These are phyloP conservation scores for Vombatus ursinus DNA, from an alignment of 2,113 vertebrate species.

Conservation along the genomic window DNA sequence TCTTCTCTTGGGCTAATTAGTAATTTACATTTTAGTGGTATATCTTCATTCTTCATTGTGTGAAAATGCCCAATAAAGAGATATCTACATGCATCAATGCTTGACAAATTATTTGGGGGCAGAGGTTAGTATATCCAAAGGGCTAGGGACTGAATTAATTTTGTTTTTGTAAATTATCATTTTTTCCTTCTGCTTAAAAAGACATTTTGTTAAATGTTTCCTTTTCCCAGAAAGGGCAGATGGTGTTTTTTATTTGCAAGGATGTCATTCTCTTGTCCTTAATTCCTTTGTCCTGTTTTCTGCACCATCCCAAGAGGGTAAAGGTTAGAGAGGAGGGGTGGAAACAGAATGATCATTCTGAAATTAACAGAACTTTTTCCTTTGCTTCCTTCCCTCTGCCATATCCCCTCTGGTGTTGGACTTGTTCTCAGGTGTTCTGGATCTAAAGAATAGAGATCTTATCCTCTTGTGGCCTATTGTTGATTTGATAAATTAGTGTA, in stretches of 20 bases:
- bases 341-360: neutral
- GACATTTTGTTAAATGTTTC: neutral
- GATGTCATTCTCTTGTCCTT: constrained; percentile 38
- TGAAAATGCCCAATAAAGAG: constrained; percentile 63
- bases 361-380: neutral
- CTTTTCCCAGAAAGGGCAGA: neutral
- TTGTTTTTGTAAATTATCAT: constrained; percentile 36
- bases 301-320: neutral
- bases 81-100: constrained; percentile 21
- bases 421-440: neutral
- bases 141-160: constrained; percentile 50
- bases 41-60: constrained; percentile 66
- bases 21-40: constrained; percentile 73
- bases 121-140: constrained; percentile 63
- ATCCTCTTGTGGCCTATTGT: neutral
- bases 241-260: constrained; percentile 2
- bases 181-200: neutral
- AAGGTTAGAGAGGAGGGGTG: neutral
- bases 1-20: constrained; percentile 78
- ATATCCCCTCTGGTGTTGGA: neutral
- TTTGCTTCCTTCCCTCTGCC: neutral
- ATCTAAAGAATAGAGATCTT: neutral
- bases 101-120: constrained; percentile 55
- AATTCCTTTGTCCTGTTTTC: constrained; percentile 50
- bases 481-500: neutral